Evolutionary conservation across 2,797 vertebrate genomes (phyloP).

Genomic region (Tokudaia tokunoshimensis): DNA sequence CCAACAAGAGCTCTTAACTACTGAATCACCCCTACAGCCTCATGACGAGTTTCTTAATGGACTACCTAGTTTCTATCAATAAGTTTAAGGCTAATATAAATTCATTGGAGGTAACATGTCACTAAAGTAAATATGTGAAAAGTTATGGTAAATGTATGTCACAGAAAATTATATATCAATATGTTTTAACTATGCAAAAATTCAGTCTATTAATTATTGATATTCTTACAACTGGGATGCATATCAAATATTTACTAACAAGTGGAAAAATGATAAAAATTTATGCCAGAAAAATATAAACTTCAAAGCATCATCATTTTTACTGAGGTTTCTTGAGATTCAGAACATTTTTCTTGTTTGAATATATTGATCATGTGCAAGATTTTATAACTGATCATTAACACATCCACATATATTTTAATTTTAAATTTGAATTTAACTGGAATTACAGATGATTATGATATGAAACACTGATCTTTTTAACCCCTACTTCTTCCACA

Average conservation of each 20-base stretch:
- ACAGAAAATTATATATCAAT: neutral
- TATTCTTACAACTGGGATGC: neutral
- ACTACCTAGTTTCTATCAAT: neutral
- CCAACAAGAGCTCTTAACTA: neutral
- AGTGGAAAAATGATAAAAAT: neutral
- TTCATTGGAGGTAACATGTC: neutral
- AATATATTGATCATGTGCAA: constrained; percentile 7
- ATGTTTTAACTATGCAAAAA: neutral
- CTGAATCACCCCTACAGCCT: neutral
- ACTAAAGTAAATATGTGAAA: constrained; percentile 9
- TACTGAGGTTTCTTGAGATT: constrained; percentile 4
- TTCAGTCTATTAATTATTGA: neutral
- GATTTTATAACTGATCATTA: neutral
- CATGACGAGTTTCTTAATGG: neutral
- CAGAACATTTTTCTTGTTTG: neutral
- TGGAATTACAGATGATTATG: neutral
- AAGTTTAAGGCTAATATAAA: neutral
- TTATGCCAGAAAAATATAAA: constrained; percentile 18
- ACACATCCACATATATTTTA: neutral
- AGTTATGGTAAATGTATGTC: neutral
- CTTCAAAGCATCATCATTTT: neutral
- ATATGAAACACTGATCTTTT: neutral
- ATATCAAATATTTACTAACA: neutral
- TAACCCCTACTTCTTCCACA: neutral
- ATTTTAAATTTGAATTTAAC: neutral